Evolutionary conservation across 2,113 vertebrate species (phyloP), one percentile per base, ranked within the genome.

Genomic region (Lanius collurio): DNA sequence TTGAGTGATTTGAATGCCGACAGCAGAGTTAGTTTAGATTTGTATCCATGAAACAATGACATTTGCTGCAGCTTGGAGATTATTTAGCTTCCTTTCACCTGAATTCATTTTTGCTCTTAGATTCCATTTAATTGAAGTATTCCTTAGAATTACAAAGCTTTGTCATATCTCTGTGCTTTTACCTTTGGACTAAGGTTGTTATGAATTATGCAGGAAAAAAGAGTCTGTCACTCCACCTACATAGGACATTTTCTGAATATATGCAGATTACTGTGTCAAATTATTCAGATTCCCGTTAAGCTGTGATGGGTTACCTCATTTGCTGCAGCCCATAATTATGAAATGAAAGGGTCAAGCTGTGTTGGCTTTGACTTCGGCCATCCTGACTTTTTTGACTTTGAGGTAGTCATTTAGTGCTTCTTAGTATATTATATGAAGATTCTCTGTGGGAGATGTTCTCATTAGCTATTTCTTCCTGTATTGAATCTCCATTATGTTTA

Each of bases 211-310:
- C 27, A 91, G 50, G 13, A 3, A 52, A 87, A 93, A 71, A 42
- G 26, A 3, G 21, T 41, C 71, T 90, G n/a, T 78, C 83, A 89
- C 44, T 92, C 71, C 49, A 71, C 59, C 64, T 75, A 76, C 83
- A 47, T 2, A 62, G 62, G 70, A 89, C 37, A 71, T 75, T 88
- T 90, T 93, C 77, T 93, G 71, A 21, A 75, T 78, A 49, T 67
- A 86, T 81, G 82, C 42, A 88, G 85, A 96, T 78, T 88, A 90
- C 7, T 27, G 60, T 90, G 75, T 74, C 76, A 89, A 59, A 83
- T 94, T 90, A 75, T 60, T 75, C 52, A 75, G 22, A 81, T 74
- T 88, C 55, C 39, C 67, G 19, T 81, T 93, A 90, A 83, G 0
- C 10, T 81, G n/a, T 77, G 50, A 83, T 60, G 24, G 27, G 4